These are phyloP conservation scores for Troides oblongomaculatus DNA, from an alignment of 2,888 invertebrate species.

Conservation along the genomic window DNA sequence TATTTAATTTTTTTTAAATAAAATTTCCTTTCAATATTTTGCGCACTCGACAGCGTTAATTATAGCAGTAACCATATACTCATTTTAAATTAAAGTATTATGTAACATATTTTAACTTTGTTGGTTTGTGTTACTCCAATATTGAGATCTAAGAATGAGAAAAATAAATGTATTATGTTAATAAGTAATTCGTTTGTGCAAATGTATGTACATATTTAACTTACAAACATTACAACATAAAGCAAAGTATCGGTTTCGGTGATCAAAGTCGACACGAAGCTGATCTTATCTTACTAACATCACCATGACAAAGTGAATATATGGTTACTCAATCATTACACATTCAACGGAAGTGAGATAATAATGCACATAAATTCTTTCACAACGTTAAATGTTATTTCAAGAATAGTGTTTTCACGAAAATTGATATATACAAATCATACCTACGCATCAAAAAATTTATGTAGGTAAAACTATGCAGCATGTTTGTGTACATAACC, in stretches of 20 bases:
- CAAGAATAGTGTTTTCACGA: neutral
- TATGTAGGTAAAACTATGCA: neutral
- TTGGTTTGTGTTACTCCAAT: neutral
- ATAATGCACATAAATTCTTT: neutral
- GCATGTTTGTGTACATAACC: neutral
- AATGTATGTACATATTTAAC: conserved; percentile 24
- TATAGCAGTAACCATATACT: neutral
- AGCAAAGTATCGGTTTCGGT: conserved; percentile 2
- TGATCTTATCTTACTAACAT: conserved; percentile 7
- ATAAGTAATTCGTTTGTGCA: neutral
- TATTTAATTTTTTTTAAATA: neutral
- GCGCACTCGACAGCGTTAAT: neutral
- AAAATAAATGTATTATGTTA: neutral
- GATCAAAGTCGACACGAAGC: conserved; percentile 11
- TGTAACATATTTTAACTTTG: neutral
- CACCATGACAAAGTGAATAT: conserved; percentile 1
- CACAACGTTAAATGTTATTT: neutral
- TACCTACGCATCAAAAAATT: neutral
- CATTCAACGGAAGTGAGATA: neutral
- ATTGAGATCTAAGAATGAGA: neutral
- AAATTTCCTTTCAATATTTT: neutral
- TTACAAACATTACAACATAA: conserved; percentile 10
- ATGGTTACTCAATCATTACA: neutral
- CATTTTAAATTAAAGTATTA: neutral
- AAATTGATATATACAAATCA: neutral